Base-by-base conservation (phyloP, 2,888 invertebrate species). In the Cantharis rustica region DNA sequence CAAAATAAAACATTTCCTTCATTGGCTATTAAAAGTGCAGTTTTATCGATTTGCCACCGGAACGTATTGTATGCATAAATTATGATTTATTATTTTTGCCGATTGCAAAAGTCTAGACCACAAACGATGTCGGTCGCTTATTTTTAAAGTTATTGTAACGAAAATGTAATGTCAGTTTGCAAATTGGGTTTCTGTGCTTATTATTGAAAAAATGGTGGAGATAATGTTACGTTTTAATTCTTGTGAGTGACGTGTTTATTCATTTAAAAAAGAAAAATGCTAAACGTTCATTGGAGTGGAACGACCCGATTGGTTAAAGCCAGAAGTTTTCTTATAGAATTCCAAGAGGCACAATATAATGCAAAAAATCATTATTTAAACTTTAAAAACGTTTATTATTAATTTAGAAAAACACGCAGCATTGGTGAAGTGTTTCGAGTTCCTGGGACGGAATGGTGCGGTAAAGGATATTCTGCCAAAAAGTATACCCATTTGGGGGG, bases 371-470 rank as follows among this genome's bases (percentile, higher is more conserved):
- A 68, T 68, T 68, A 16, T 68, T 13, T 47, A 47, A 47, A 3
- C 47, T 13, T 31, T 68, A 27, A 31, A 27, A 10, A 10, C 16
- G 20, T 68, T 31, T 68, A 13, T 26, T 68, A 15, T 31, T 26
- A 23, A 70, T 66, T 88, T 83, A 89, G 90, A 85, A 85, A 86
- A 75, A 90, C 89, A 81, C 88, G 91, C 27, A 89, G 89, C 79
- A 85, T 91, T 80, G 87, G 89, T 86, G 94, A 95, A 86, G 88
- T 95, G 82, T 90, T 96, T 75, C 92, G 95, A 79, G 93, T 96
- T 68, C 97, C 97, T 0, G 97, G 97, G 69, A 97, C 97, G 0
- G 95, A 95, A 86, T 98, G 97, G 97, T 98, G 98, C 88, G 98
- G 98, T 20, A 94, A 94, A 83, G 97, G 97, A 1, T 94, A 93